A percentile compares a stretch with the other conserved stretches of the same genome.
Conservation (phyloP, 2,797 vertebrate species). For the Galago senegalensis region DNA sequence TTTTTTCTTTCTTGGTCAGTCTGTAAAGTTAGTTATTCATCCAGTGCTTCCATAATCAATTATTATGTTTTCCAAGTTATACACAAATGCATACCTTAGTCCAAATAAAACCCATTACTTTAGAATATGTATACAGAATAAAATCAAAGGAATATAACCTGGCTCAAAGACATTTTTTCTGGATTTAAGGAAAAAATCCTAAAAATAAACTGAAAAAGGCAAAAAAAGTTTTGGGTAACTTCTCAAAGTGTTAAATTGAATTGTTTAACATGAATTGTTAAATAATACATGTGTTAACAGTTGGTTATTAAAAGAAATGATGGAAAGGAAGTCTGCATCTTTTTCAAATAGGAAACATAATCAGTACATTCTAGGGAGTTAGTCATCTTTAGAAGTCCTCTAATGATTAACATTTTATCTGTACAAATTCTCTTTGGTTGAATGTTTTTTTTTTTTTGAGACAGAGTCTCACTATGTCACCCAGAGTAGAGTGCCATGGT, state of each 20-base stretch:
- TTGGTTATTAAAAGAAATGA: constrained; percentile 53
- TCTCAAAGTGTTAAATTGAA: background rate
- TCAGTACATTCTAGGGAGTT: constrained; percentile 2
- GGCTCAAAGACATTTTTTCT: constrained; percentile 65
- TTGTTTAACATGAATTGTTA: constrained; percentile 20
- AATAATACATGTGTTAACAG: background rate
- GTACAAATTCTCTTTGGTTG: constrained; percentile 35
- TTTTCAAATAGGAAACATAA: constrained; percentile 64
- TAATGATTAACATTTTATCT: constrained; percentile 38
- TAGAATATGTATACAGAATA: constrained; percentile 1
- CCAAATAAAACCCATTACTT: constrained; percentile 56
- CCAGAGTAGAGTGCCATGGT: no score
- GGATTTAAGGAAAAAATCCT: constrained; percentile 44
- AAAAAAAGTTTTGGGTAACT: constrained; percentile 21
- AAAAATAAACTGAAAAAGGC: constrained; percentile 47
- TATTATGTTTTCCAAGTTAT: constrained; percentile 39
- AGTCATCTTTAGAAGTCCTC: background rate
- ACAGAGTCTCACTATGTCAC: no score
- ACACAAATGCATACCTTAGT: constrained; percentile 44
- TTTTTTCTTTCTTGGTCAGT: background rate
- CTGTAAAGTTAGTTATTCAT: constrained; percentile 61
- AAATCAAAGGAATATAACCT: constrained; percentile 34
- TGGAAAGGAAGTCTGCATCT: background rate
- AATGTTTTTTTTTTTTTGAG: constrained; percentile 18
- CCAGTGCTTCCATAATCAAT: constrained; percentile 42